Conservation (phyloP, 2,113 vertebrate species). For the Corynorhinus townsendii region DNA sequence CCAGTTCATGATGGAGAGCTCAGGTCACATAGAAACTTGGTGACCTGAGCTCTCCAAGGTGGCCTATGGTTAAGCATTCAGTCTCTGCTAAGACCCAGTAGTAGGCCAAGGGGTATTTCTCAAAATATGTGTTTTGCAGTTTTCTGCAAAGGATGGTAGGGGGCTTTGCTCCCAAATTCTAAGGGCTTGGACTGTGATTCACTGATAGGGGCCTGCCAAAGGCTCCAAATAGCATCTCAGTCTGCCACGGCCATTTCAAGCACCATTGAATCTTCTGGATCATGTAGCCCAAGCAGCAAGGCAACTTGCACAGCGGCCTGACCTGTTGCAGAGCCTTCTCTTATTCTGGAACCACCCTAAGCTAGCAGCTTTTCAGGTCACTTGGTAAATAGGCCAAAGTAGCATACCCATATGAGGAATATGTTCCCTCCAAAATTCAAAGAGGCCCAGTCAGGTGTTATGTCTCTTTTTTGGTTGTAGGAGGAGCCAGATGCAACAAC, state of each 20-base stretch:
- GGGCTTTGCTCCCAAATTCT: neutral
- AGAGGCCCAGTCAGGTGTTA: neutral
- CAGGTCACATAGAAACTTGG: neutral
- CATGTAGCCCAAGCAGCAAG: neutral
- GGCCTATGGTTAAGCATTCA: neutral
- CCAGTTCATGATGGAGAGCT: neutral
- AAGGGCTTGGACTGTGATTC: neutral
- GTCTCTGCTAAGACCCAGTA: neutral
- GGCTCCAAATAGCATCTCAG: neutral
- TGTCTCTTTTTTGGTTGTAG: neutral
- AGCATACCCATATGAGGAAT: neutral
- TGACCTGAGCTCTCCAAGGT: neutral
- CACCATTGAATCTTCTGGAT: neutral
- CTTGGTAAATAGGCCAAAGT: neutral
- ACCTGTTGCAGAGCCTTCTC: neutral
- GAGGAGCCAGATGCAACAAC: neutral
- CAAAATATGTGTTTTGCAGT: neutral
- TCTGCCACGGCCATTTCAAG: neutral
- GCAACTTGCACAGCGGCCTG: neutral
- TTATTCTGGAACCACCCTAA: neutral
- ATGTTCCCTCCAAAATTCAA: neutral
- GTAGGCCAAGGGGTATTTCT: neutral
- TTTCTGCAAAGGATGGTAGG: neutral
- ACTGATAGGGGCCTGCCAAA: neutral
- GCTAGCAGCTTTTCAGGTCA: neutral